Conservation (phyloP, 2,113 vertebrate genomes). For the Notothenia coriiceps region DNA sequence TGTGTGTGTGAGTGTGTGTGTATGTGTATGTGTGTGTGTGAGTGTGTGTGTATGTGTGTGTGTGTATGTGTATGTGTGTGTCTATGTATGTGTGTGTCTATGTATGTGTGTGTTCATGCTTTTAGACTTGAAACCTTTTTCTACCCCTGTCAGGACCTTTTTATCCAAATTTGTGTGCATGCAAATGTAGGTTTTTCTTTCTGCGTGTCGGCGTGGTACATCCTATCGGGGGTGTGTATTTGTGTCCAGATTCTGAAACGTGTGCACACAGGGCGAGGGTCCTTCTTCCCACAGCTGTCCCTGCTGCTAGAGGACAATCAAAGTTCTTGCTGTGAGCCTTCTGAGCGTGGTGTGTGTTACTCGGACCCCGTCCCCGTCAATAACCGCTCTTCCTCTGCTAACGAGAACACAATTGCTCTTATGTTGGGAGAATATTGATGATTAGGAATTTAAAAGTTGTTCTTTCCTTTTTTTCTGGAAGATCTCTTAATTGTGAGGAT, state of each 20-base stretch:
- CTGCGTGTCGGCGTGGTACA: neutral
- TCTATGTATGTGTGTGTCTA: constrained; percentile 29
- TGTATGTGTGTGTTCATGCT: neutral
- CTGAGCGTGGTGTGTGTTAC: constrained; percentile 61
- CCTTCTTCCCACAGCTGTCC: constrained; percentile 66
- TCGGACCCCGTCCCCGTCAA: constrained; percentile 57
- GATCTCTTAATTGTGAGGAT: constrained; percentile 21
- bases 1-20: no score
- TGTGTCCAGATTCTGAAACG: constrained; percentile 42
- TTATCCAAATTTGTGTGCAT: neutral
- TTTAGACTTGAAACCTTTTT: neutral
- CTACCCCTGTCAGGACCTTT: neutral
- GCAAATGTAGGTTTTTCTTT: neutral
- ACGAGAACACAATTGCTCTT: constrained; percentile 57
- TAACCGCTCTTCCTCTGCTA: constrained; percentile 8
- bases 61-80: constrained; percentile 14
- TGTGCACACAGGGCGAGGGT: constrained; percentile 44
- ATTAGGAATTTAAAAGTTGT: constrained; percentile 64
- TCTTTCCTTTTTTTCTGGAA: constrained; percentile 33
- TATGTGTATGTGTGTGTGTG: constrained; percentile 29
- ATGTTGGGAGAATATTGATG: constrained; percentile 52
- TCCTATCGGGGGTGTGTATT: constrained; percentile 19
- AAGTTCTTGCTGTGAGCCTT: constrained; percentile 41
- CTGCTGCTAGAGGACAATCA: constrained; percentile 61
- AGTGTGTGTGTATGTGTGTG: neutral